Conservation (phyloP, 2,888 invertebrate genomes). For the Ophion costatus region DNA sequence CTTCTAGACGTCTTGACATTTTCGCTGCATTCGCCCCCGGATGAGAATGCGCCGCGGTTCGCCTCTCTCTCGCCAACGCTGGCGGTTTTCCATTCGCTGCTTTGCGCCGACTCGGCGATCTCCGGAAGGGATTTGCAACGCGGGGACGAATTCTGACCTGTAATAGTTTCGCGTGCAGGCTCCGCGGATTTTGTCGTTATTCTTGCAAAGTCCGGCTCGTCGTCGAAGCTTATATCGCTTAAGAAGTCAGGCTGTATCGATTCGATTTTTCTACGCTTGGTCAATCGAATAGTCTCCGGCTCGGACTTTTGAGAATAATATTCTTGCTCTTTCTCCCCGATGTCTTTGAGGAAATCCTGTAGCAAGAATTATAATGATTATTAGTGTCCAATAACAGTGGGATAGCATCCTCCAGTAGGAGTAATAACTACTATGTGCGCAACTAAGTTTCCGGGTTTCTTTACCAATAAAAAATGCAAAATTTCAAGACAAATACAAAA, state of each 20-base stretch:
- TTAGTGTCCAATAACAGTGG: neutral
- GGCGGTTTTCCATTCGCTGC: neutral
- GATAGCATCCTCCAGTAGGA: neutral
- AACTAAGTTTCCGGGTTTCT: too few relatives aligned
- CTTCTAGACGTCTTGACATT: slow-evolving; percentile 43
- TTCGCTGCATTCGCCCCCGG: slow-evolving; percentile 42
- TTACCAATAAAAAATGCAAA: too few relatives aligned
- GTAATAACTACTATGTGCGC: too few relatives aligned
- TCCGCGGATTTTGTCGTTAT: slow-evolving; percentile 32
- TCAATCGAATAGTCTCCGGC: slow-evolving; percentile 26
- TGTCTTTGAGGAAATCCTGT: slow-evolving; percentile 75
- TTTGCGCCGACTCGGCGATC: slow-evolving; percentile 33
- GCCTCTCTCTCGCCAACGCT: neutral
- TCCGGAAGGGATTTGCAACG: slow-evolving; percentile 68
- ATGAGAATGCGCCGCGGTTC: neutral
- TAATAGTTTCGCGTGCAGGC: slow-evolving; percentile 8
- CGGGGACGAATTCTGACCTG: slow-evolving; percentile 46
- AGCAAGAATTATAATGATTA: slow-evolving; percentile 20
- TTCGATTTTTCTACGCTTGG: slow-evolving; percentile 53
- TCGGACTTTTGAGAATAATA: slow-evolving; percentile 63
- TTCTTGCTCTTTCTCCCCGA: slow-evolving; percentile 67
- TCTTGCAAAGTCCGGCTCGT: slow-evolving; percentile 55
- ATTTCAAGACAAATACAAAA: too few relatives aligned
- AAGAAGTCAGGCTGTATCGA: slow-evolving; percentile 23
- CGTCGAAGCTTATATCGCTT: slow-evolving; percentile 55